Evolutionary conservation across 1,140 invertebrate species (phyloP).

Genomic region (Pseudomyrmex pallidus): DNA sequence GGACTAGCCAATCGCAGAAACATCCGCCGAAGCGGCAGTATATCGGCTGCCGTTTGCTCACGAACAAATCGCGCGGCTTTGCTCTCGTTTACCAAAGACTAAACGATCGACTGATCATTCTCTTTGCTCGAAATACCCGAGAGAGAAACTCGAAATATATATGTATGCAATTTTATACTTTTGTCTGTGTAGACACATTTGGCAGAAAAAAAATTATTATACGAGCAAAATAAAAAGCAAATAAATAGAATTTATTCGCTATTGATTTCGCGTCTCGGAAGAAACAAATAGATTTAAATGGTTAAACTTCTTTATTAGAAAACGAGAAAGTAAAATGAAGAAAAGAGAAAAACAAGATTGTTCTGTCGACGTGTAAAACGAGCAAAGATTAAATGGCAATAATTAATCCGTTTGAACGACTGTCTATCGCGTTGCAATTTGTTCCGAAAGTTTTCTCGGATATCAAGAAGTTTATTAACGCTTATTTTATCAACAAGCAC

Average conservation of each 20-base stretch:
- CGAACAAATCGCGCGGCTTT: constrained; percentile 40
- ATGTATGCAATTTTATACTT: not conserved
- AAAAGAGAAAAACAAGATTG: not conserved
- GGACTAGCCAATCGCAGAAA: constrained; percentile 29
- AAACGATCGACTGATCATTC: constrained; percentile 43
- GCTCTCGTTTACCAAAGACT: constrained; percentile 11
- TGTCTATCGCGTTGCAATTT: not conserved
- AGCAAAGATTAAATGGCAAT: constrained; percentile 6
- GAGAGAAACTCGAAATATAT: not conserved
- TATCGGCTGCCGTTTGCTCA: constrained; percentile 8
- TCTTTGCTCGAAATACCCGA: not conserved
- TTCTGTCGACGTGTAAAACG: not conserved
- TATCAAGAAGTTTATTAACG: constrained; percentile 15
- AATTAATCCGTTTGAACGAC: constrained; percentile 29
- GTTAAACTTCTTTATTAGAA: not conserved
- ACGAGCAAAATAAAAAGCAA: not conserved
- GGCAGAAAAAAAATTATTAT: not conserved
- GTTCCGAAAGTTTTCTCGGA: not conserved
- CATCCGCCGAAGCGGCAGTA: not conserved
- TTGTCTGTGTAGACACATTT: not conserved
- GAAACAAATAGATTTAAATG: not conserved
- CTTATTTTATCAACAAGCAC: constrained; percentile 23
- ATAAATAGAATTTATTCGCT: not conserved
- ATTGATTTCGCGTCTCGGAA: not conserved
- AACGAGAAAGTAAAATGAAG: not conserved